A percentile compares a stretch with the other conserved stretches of the same genome.
These are phyloP conservation scores for Clinocottus analis DNA, from an alignment of 2,113 vertebrate genomes.

Conservation along the genomic window DNA sequence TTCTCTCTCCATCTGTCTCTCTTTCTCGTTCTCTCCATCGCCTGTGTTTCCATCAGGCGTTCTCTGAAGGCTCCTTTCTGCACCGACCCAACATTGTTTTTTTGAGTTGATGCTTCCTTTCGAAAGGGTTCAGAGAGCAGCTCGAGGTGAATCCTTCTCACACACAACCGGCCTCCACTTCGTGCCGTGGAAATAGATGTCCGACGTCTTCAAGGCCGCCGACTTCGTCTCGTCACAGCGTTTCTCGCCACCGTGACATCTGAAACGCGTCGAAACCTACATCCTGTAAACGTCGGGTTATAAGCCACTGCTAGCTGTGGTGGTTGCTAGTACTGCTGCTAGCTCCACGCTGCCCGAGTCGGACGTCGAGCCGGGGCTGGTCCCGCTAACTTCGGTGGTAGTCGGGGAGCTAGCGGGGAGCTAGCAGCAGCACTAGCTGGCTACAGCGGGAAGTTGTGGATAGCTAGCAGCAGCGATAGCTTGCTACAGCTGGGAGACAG, in stretches of 20 bases:
- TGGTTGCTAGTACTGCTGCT: too few relatives aligned
- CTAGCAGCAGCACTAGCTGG: too few relatives aligned
- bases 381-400: too few relatives aligned
- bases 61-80: conserved; percentile 79
- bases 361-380: too few relatives aligned
- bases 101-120: conserved; percentile 85
- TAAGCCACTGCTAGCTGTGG: too few relatives aligned
- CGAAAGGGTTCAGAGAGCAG: conserved; percentile 84
- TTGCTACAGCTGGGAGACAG: too few relatives aligned
- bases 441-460: too few relatives aligned
- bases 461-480: too few relatives aligned
- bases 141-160: conserved; percentile 77
- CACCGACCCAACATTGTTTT: conserved; percentile 75
- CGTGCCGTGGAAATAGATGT: conserved; percentile 43
- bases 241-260: conserved; percentile 10
- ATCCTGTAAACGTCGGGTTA: too few relatives aligned
- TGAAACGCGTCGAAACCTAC: not conserved
- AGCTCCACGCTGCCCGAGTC: too few relatives aligned
- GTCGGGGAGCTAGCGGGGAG: too few relatives aligned
- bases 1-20: not conserved
- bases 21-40: conserved; percentile 8
- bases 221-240: conserved; percentile 42
- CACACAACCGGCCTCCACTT: conserved; percentile 23
- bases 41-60: conserved; percentile 71
- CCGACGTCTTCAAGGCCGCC: conserved; percentile 38